Base-by-base conservation (phyloP, 2,888 invertebrate genomes). In the Ichneumoninae sp. region DNA sequence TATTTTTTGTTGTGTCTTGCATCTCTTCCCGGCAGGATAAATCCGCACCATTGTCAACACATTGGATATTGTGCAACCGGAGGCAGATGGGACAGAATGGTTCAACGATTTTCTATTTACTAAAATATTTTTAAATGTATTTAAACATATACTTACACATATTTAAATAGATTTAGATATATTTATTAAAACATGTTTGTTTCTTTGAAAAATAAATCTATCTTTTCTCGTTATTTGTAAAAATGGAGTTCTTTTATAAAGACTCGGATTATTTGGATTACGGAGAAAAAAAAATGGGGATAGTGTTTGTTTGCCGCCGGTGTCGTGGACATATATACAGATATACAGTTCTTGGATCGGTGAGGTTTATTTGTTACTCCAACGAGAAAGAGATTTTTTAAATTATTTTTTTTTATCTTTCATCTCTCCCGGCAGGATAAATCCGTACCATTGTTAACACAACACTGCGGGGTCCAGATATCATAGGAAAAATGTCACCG, bases 401-500 rank as follows among this genome's bases (percentile, higher is more conserved):
- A 44, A 36, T 40, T 19, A 19, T 66, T 66, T 44, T 66, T 66
- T 36, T n/a, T 36, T 36, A 36, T 66, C 36, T 66, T 47, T 57
- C 13, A 44, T 19, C 19, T 66, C 36, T 36, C 6, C 36, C 16
- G 66, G 40, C 65, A 76, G 52, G 50, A 76, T 66, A 52, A 76
- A 76, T 76, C 66, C 36, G 22, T 19, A 66, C 50, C 40, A 66
- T 50, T 36, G 36, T 13, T 63, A 65, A 76, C 50, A 76, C 13
- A 66, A 63, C 63, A 50, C 50, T 33, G 63, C 40, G 52, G n/a
- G 16, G 65, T 19, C n/a, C 26, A n/a, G 60, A 74, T 69, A 74
- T 68, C 26, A 36, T 8, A 47, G 36, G 68, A 76, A 54, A 73
- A 60, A 81, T 81, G 60, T 63, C 52, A 80, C 50, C 57, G 76